Evolutionary conservation across 2,888 invertebrate genomes (phyloP), one percentile per base, ranked within the genome.

Genomic region (Eristalinus aeneus): DNA sequence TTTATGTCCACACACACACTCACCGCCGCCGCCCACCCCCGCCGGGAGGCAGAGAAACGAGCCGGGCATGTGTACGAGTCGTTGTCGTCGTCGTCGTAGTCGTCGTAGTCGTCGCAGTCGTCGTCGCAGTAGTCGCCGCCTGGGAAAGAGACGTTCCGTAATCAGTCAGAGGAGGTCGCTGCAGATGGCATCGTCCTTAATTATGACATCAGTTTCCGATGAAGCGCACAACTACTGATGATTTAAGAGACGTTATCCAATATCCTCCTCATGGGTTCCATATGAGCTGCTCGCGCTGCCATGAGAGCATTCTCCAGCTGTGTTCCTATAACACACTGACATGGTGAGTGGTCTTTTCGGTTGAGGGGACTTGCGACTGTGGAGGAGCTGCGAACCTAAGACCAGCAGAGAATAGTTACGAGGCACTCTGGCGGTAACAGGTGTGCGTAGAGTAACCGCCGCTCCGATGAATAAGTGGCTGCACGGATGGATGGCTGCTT

Each of bases 141-240:
- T 22, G 22, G 22, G n/a, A 23, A 36, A 22, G 60, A 54, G 72
- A 63, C 69, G 71, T 74, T 86, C 69, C 82, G 61, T 86, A 86
- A 86, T 86, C 82, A 78, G 77, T 86, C 82, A 86, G 74, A 82
- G 60, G 73, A 82, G 77, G 82, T 86, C 78, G 82, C 86, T 86
- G 86, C 86, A 82, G 78, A 82, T 86, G 86, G 77, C 86, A 86
- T 54, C 61, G 71, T 79, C 78, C 78, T 74, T 86, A 86, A 86
- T 86, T 86, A 86, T 74, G 82, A 74, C 86, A 86, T 82, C 77
- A 73, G 81, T 85, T 82, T 34, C 56, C 71, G 61, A 78, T 74
- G 71, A 63, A 61, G 65, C 67, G 65, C 64, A 61, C 67, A 80
- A 39, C 46, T 46, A 46, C 72, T 73, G 85, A 81, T 73, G 64